Percentiles rank a stretch among this genome's conserved stretches.
These are phyloP conservation scores for Drosophila oshimai DNA, from an alignment of 1,140 invertebrate genomes.

Conservation along the genomic window DNA sequence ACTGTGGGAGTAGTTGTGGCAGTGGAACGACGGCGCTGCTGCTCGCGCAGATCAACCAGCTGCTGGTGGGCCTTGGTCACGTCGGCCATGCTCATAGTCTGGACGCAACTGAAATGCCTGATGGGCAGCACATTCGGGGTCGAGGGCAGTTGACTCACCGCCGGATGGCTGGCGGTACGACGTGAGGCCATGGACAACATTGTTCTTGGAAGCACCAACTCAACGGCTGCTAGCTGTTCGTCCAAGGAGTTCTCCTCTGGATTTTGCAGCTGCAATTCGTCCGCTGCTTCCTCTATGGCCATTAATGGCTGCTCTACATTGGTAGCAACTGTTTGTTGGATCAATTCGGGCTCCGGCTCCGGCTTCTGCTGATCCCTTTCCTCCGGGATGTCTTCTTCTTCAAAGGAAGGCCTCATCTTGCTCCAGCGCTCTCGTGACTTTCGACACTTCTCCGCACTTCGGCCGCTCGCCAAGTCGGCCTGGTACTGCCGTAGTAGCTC, in stretches of 20 bases:
- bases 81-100: conserved; percentile 17
- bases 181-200: not conserved
- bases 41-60: conserved; percentile 36
- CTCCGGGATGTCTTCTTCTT: not conserved
- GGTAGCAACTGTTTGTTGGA: too few species aligned
- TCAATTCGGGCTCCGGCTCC: not conserved
- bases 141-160: not conserved
- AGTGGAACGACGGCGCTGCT: conserved; percentile 6
- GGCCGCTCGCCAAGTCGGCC: conserved; percentile 40
- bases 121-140: not conserved
- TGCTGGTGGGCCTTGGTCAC: conserved; percentile 40
- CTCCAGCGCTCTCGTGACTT: conserved; percentile 45
- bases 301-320: not conserved
- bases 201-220: not conserved
- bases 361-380: not conserved
- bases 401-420: not conserved
- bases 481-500: conserved; percentile 46
- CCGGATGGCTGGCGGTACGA: not conserved
- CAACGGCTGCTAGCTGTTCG: not conserved
- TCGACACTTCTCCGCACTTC: conserved; percentile 44
- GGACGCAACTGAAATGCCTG: not conserved
- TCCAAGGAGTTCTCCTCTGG: not conserved
- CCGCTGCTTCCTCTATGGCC: not conserved
- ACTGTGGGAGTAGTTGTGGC: not conserved
- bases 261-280: not conserved